phyloP scores from a whole-genome alignment of 2,888 invertebrate genomes.

The Limnephilus rhombicus region DNA sequence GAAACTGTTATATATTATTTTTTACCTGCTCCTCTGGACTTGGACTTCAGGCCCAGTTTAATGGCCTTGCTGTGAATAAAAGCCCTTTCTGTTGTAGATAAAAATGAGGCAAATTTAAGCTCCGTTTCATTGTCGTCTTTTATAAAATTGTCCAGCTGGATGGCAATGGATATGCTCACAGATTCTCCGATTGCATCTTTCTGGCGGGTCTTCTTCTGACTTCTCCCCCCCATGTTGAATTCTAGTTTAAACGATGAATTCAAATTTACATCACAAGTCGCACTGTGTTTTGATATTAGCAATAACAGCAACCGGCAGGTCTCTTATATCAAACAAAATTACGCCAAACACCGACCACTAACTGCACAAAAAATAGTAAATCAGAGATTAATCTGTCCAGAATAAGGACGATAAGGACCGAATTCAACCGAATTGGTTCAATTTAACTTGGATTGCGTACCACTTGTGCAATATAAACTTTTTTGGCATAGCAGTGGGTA shows the following conservation, averaged over 20 bases:
- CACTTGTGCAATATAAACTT: background rate
- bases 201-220: background rate
- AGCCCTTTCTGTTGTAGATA: conserved; percentile 87
- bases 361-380: background rate
- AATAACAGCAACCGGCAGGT: background rate
- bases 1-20: background rate
- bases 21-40: conserved; percentile 88
- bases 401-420: background rate
- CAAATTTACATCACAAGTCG: background rate
- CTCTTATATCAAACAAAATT: background rate
- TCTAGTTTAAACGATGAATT: background rate
- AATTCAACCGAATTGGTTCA: background rate
- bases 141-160: conserved; percentile 75
- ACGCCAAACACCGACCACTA: background rate
- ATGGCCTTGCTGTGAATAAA: conserved; percentile 86
- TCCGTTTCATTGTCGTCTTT: conserved; percentile 76
- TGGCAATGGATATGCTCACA: conserved; percentile 76
- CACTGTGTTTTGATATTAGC: background rate
- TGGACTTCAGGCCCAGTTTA: conserved; percentile 85
- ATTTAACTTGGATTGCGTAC: background rate
- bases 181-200: conserved; percentile 65
- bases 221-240: conserved; percentile 41
- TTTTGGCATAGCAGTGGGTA: background rate
- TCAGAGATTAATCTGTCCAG: background rate
- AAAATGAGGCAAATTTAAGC: conserved; percentile 83